These are phyloP conservation scores for Solenopsis fugax DNA, from an alignment of 1,140 invertebrate species.

Conservation along the genomic window DNA sequence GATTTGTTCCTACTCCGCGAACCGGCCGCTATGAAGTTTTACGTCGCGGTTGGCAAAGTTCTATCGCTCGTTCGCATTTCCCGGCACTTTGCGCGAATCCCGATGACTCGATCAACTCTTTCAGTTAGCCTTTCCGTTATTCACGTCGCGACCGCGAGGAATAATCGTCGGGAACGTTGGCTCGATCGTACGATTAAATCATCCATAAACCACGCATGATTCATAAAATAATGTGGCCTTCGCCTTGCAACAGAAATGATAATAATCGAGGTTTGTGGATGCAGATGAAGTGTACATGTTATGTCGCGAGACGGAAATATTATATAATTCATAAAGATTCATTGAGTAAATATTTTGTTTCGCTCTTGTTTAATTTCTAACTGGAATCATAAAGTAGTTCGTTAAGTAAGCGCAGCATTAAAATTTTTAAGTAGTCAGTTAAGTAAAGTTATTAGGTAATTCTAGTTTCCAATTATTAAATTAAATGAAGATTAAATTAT, in stretches of 20 bases:
- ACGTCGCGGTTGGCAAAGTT: slow-evolving; percentile 68
- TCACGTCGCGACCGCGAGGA: slow-evolving; percentile 24
- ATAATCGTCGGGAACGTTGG: neutral
- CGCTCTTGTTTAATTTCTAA: slow-evolving; percentile 6
- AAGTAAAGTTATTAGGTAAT: slow-evolving; percentile 22
- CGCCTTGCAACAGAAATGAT: neutral
- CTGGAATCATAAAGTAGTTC: slow-evolving; percentile 1
- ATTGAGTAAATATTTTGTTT: slow-evolving; percentile 22
- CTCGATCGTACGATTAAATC: slow-evolving; percentile 13
- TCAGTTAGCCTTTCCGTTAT: slow-evolving; percentile 13
- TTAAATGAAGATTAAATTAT: slow-evolving; percentile 17
- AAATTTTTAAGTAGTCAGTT: slow-evolving; percentile 29
- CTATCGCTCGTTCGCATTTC: slow-evolving; percentile 69
- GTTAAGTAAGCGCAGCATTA: neutral
- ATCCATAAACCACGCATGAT: neutral
- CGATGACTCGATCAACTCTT: slow-evolving; percentile 59
- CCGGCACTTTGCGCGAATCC: slow-evolving; percentile 75
- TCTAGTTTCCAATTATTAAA: slow-evolving; percentile 11
- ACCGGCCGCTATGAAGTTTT: slow-evolving; percentile 72
- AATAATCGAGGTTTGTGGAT: neutral
- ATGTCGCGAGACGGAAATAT: neutral
- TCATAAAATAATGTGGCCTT: neutral
- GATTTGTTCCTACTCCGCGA: slow-evolving; percentile 76
- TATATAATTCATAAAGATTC: neutral
- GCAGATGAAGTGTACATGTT: neutral